Evolutionary conservation across 2,797 vertebrate genomes (phyloP), one percentile per base, ranked within the genome.

Genomic region (Hirundo rustica): DNA sequence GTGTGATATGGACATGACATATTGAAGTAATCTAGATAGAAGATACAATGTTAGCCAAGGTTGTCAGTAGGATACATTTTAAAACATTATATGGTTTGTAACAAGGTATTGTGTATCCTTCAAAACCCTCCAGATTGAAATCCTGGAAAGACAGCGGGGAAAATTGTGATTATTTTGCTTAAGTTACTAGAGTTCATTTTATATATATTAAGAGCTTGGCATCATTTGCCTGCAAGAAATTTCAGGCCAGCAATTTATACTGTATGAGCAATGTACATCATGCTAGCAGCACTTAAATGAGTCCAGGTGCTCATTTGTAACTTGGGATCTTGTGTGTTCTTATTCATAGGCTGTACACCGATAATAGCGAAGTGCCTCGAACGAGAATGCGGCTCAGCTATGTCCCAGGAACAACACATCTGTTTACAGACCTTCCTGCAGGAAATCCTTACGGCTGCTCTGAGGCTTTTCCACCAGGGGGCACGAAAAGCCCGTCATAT

Each of bases 21-120:
- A 97, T 97, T 98, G 98, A 98, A 98, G 89, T 97, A 98, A 98
- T 98, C 98, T 97, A 98, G 98, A 98, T 97, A 97, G 98, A 98
- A 97, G 98, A 98, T 98, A 97, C 95, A 95, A 92, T 91, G 93
- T 92, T 97, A 97, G 98, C 98, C 98, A 98, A 97, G 96, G 96
- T 97, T 98, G 98, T 98, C 98, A 97, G 97, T 97, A 96, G 97
- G 97, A 98, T 97, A 97, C 96, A 97, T 97, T 98, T 96, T 82
- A 96, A 97, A 98, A 97, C 97, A 95, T 98, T 98, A 97, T 97
- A 97, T 97, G 96, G 96, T 98, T 98, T 98, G 97, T 98, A 98
- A 98, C 97, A 98, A 98, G 97, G 97, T 97, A 98, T 98, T 98
- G 97, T 97, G 96, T 98, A 96, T 97, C 97, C 97, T 97, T 97